Percentiles rank a stretch among this genome's conserved stretches.
phyloP scores from a whole-genome alignment of 2,888 invertebrate species.

The Cheilosia pagana region DNA sequence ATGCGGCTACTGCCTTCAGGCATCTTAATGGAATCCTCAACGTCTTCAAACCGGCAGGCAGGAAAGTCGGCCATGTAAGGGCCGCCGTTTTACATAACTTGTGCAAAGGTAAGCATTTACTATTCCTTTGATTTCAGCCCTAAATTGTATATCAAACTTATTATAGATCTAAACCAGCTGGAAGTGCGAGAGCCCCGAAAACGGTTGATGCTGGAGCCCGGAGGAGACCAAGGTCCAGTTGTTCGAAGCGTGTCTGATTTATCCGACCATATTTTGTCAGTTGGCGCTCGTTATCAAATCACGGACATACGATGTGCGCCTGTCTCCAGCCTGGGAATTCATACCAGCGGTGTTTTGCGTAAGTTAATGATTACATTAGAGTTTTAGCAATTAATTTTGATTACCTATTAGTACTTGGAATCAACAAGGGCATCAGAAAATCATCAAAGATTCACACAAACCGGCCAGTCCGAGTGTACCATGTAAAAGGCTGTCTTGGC shows the following conservation, averaged over 20 bases:
- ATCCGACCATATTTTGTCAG: constrained; percentile 89
- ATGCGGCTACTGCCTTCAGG: constrained; percentile 87
- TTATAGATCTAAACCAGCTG: constrained; percentile 89
- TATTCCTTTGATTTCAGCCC: not conserved
- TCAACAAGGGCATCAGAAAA: constrained; percentile 87
- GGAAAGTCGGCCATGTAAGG: constrained; percentile 85
- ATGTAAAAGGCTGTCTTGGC: constrained; percentile 90
- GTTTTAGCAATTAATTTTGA: not conserved
- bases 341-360: constrained; percentile 91
- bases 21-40: constrained; percentile 90
- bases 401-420: constrained; percentile 87
- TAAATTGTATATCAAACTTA: not conserved
- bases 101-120: constrained; percentile 86
- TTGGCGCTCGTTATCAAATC: constrained; percentile 89
- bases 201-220: constrained; percentile 86
- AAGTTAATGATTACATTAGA: constrained; percentile 78
- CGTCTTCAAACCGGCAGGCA: constrained; percentile 90
- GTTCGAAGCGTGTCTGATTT: constrained; percentile 87
- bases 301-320: constrained; percentile 87
- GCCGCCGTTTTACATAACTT: constrained; percentile 86
- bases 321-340: constrained; percentile 86
- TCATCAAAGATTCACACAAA: constrained; percentile 86
- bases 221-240: constrained; percentile 85
- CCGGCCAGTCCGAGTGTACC: constrained; percentile 88
- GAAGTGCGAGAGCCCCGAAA: constrained; percentile 86